Conservation (phyloP, 2,888 invertebrate species). For the Tyria jacobaeae region DNA sequence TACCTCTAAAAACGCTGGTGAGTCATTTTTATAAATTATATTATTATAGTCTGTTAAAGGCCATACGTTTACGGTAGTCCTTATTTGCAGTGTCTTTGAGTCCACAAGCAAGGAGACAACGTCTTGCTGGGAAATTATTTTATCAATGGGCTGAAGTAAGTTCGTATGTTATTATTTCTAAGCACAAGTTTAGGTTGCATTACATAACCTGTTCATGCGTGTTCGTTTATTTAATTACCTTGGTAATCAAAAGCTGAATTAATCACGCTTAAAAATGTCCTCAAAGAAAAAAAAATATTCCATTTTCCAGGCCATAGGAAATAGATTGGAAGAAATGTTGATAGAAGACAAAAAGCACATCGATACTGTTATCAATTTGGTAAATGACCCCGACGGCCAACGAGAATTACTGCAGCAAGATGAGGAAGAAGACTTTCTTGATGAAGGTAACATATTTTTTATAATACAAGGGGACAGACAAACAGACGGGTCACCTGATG, state of each 20-base stretch:
- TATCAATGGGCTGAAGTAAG: constrained; percentile 97
- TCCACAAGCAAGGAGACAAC: constrained; percentile 78
- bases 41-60: not conserved
- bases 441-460: constrained; percentile 92
- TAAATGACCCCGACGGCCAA: constrained; percentile 92
- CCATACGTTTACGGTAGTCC: constrained; percentile 59
- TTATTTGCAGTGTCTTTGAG: constrained; percentile 82
- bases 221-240: too few relatives aligned
- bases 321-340: constrained; percentile 96
- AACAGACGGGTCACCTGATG: too few relatives aligned
- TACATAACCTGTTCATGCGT: too few relatives aligned
- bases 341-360: constrained; percentile 92
- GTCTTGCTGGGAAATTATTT: constrained; percentile 98
- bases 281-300: not conserved
- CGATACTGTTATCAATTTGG: constrained; percentile 88
- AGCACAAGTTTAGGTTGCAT: too few relatives aligned
- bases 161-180: constrained; percentile 5
- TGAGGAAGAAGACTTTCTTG: constrained; percentile 98
- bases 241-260: too few relatives aligned
- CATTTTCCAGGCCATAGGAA: constrained; percentile 89
- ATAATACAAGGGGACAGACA: too few relatives aligned
- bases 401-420: constrained; percentile 93
- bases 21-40: constrained; percentile 24
- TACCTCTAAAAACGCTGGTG: constrained; percentile 74
- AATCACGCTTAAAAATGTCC: not conserved